phyloP scores from a whole-genome alignment of 2,797 vertebrate genomes.

The Melanotaenia nigrans region DNA sequence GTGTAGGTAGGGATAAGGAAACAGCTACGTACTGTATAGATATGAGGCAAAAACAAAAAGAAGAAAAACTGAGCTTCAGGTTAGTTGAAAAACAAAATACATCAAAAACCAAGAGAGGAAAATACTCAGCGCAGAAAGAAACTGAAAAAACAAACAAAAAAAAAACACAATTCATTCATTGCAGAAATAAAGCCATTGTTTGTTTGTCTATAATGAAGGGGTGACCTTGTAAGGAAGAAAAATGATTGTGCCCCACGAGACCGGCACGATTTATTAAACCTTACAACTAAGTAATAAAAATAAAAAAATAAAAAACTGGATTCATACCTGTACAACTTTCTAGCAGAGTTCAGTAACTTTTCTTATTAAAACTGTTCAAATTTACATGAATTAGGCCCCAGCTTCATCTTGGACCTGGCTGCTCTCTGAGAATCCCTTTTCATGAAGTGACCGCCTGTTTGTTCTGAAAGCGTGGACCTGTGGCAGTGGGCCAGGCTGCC shows the following conservation, averaged over 20 bases:
- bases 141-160: neutral
- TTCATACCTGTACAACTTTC: neutral
- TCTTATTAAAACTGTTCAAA: conserved; percentile 3
- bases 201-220: neutral
- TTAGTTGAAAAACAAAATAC: conserved; percentile 24
- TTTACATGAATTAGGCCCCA: neutral
- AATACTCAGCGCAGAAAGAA: neutral
- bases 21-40: too few relatives aligned
- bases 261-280: neutral
- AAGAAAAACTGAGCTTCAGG: conserved; percentile 12
- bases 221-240: neutral
- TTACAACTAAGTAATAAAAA: neutral
- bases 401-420: conserved; percentile 10
- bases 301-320: too few relatives aligned
- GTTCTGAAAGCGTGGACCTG: conserved; percentile 38
- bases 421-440: conserved; percentile 37
- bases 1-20: too few relatives aligned
- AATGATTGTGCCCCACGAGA: neutral
- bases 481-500: conserved; percentile 64
- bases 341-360: neutral
- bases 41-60: neutral
- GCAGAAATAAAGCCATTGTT: neutral
- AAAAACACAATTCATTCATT: neutral
- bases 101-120: conserved; percentile 26
- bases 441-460: conserved; percentile 41